A percentile compares a stretch with the other conserved stretches of the same genome.
phyloP scores from a whole-genome alignment of 92 coral and sea anemone genomes.

The Phenganax subtilis region DNA sequence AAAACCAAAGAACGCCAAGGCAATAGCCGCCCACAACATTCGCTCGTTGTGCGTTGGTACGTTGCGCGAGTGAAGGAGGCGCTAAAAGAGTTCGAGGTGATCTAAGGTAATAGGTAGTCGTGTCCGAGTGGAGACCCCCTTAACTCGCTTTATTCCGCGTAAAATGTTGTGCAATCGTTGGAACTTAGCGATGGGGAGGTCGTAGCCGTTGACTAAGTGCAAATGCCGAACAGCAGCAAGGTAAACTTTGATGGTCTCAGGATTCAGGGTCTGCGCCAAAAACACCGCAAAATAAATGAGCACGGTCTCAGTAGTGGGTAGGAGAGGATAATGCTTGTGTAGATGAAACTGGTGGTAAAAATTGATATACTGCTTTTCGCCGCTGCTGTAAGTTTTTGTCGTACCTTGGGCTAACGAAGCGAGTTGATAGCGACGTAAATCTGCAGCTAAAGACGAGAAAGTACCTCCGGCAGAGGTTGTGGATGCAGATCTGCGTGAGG shows the following conservation, averaged over 20 bases:
- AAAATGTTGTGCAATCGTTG: conserved; percentile 31
- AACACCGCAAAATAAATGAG: background rate
- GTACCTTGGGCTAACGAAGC: conserved; percentile 40
- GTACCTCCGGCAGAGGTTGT: conserved; percentile 44
- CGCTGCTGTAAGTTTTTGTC: conserved; percentile 46
- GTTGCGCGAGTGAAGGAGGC: conserved; percentile 28
- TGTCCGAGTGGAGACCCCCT: conserved; percentile 26
- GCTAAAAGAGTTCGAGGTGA: conserved; percentile 24
- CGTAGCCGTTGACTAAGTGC: conserved; percentile 38
- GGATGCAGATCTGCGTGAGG: conserved; percentile 46
- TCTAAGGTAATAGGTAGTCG: conserved; percentile 46
- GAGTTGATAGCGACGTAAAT: conserved; percentile 43
- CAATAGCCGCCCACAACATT: background rate
- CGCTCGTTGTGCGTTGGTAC: no score
- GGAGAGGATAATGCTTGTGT: background rate
- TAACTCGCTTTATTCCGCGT: conserved; percentile 45
- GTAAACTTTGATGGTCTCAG: conserved; percentile 39
- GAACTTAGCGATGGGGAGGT: conserved; percentile 28
- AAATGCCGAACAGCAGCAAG: conserved; percentile 48
- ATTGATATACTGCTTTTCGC: conserved; percentile 42
- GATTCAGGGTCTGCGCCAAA: conserved; percentile 5
- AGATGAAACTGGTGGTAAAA: conserved; percentile 39
- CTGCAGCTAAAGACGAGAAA: conserved; percentile 41
- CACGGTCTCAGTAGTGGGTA: background rate
- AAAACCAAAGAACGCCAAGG: conserved; percentile 48